Base-by-base conservation (phyloP, 2,888 invertebrate genomes). In the Caenorhabditis becei region DNA sequence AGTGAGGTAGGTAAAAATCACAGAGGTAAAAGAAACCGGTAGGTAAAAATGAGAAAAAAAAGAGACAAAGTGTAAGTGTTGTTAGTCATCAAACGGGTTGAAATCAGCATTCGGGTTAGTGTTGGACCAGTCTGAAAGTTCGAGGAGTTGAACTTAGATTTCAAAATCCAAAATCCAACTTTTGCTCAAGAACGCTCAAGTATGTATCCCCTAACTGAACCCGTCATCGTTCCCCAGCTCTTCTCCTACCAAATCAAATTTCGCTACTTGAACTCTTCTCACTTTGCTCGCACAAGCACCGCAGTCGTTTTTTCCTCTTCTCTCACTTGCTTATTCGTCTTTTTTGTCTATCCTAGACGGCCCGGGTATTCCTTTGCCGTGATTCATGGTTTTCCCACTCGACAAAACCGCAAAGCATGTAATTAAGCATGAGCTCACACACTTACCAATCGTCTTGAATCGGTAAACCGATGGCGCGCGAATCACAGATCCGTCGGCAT, bases 371-470 rank as follows among this genome's bases (percentile, higher is more conserved):
- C 11, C 32, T 16, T 62, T 70, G n/a, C 14, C 18, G 69, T 67
- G 62, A 77, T 59, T 70, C 66, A 61, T 32, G n/a, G 16, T 35
- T 53, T 66, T 44, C 37, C 23, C 53, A 65, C 49, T 49, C 53
- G 28, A 37, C 56, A 58, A 10, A 32, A 32, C 32, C 28, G 56
- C 37, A 47, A 54, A 26, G 26, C 59, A 56, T 63, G 77, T 28
- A 20, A 65, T 69, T 62, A 35, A 61, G 51, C 44, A 32, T 49
- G 32, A 32, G 28, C 53, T 28, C 53, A 32, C 49, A 62, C 69
- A 54, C 83, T 80, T 56, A 88, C 88, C 88, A 67, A 87, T 86
- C 11, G 90, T 90, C 53, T 85, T 89, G 83, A 90, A 90, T 58
- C 87, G 69, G 72, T 91, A 90, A 70, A 90, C 77, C 8, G 86